Evolutionary conservation across 2,113 vertebrate species (phyloP).

Genomic region (Coryphaenoides rupestris): DNA sequence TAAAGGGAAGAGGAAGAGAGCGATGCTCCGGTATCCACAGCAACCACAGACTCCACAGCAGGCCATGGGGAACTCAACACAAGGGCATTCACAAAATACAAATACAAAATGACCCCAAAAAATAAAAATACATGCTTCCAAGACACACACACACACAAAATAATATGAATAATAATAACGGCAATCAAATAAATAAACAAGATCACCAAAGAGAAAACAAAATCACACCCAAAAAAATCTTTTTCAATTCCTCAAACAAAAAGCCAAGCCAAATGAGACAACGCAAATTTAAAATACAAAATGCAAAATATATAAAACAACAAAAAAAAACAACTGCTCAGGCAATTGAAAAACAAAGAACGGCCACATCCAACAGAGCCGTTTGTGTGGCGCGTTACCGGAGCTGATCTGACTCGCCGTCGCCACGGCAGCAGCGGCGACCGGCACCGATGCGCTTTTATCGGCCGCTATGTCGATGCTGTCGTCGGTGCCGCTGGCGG

Average conservation of each 20-base stretch:
- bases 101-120: not conserved
- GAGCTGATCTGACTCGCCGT: slow-evolving; percentile 65
- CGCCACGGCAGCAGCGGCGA: too few relatives aligned
- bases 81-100: slow-evolving; percentile 9
- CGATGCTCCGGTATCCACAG: not conserved
- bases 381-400: slow-evolving; percentile 46
- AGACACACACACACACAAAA: too few relatives aligned
- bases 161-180: too few relatives aligned
- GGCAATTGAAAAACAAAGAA: too few relatives aligned
- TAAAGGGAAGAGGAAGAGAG: not conserved
- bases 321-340: slow-evolving; percentile 1
- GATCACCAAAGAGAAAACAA: not conserved
- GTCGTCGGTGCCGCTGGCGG: too few relatives aligned
- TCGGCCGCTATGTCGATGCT: too few relatives aligned
- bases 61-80: slow-evolving; percentile 1
- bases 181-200: too few relatives aligned
- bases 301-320: too few relatives aligned
- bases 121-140: not conserved
- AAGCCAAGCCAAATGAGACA: slow-evolving; percentile 1
- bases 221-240: slow-evolving; percentile 10
- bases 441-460: too few relatives aligned
- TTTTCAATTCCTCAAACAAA: too few relatives aligned
- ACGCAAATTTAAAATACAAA: not conserved
- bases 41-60: not conserved
- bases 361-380: slow-evolving; percentile 60